Evolutionary conservation across 2,113 vertebrate genomes (phyloP).

Genomic region (Lanius ludovicianus): DNA sequence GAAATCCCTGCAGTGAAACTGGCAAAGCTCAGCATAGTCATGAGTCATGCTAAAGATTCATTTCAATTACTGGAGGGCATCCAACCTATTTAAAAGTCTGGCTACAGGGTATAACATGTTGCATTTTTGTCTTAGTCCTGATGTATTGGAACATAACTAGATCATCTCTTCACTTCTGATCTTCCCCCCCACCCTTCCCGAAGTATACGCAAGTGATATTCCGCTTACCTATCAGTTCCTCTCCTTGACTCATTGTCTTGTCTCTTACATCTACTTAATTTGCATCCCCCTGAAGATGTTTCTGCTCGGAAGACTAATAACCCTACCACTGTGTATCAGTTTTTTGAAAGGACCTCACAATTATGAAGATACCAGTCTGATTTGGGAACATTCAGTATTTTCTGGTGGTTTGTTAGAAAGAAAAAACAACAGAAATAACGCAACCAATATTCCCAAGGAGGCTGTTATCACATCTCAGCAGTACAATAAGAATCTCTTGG

Average conservation of each 20-base stretch:
- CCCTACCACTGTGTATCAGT: neutral
- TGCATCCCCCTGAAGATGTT: neutral
- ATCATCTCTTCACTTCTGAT: neutral
- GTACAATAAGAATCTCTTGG: neutral
- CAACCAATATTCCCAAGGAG: neutral
- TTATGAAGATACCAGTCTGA: neutral
- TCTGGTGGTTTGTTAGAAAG: neutral
- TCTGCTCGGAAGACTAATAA: neutral
- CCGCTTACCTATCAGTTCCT: neutral
- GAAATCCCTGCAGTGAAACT: slow-evolving; percentile 53
- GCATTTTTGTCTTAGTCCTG: neutral
- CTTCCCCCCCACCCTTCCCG: accelerated
- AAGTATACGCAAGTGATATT: neutral
- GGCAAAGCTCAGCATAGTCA: slow-evolving; percentile 15
- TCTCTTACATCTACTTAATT: neutral
- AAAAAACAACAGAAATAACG: neutral
- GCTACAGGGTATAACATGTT: slow-evolving; percentile 22
- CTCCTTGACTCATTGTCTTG: neutral
- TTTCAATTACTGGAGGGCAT: slow-evolving; percentile 66
- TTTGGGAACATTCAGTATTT: neutral
- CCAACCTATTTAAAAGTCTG: slow-evolving; percentile 60
- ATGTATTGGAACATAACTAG: neutral
- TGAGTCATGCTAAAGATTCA: slow-evolving; percentile 59
- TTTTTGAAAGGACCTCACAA: neutral
- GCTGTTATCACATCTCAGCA: neutral